A percentile compares a stretch with the other conserved stretches of the same genome.
Evolutionary conservation across 2,797 vertebrate genomes (phyloP).

Genomic region (Peromyscus nudipes): DNA sequence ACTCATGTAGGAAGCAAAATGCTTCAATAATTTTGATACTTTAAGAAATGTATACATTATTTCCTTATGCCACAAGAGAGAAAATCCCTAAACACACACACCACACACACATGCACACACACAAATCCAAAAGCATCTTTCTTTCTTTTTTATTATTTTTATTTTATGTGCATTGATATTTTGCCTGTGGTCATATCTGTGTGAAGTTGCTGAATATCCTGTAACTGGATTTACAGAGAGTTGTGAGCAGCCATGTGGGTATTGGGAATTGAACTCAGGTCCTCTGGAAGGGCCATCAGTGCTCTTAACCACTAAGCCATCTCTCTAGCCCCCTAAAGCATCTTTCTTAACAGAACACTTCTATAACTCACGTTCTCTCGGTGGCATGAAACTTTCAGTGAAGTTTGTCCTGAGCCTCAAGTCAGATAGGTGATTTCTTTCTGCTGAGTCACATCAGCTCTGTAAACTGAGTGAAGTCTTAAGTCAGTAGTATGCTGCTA

Average conservation of each 20-base stretch:
- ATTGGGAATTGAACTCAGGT: too few species aligned
- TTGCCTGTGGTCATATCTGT: background rate
- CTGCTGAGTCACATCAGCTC: background rate
- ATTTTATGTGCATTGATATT: background rate
- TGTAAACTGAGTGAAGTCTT: background rate
- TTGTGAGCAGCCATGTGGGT: background rate
- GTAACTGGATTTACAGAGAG: background rate
- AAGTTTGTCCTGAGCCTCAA: fast-evolving
- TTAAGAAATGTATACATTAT: background rate
- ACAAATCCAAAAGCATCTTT: background rate
- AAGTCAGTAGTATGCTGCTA: background rate
- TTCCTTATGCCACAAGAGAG: background rate
- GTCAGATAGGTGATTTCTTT: background rate
- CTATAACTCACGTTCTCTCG: fast-evolving
- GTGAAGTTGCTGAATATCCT: background rate
- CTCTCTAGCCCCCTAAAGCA: background rate
- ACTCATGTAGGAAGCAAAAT: background rate
- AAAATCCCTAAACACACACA: background rate
- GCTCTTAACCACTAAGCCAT: background rate
- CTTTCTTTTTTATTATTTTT: background rate
- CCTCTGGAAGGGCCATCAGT: background rate
- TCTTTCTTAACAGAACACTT: background rate
- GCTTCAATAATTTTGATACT: background rate
- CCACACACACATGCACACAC: background rate
- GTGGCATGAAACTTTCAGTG: background rate